Base-by-base conservation (phyloP, 2,113 vertebrate species). In the Mixornis gularis region DNA sequence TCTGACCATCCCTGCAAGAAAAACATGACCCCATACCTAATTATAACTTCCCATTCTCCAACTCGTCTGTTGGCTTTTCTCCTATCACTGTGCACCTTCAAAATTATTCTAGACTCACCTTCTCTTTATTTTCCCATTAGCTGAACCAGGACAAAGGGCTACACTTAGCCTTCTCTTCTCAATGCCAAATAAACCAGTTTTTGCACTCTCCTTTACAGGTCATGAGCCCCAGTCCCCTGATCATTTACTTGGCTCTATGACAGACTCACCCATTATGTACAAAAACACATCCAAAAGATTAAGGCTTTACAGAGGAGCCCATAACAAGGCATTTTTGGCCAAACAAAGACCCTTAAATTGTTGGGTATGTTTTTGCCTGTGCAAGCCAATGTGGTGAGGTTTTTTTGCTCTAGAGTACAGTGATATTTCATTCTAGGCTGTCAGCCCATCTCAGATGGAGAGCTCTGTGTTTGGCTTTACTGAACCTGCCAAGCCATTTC, bases 301-400 rank as follows among this genome's bases (percentile, higher is more conserved):
- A 55, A 32, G 13, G 4, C 7, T n/a, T 44, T 60, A 41, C 3
- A 20, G 10, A 71, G 20, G 3, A 92, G 21, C 20, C 26, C 17
- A 4, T 13, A 82, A 44, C 6, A 20, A 48, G 36, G 59, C 34
- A 65, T 6, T 55, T 11, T 27, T 1, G 3, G 26, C 43, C 76
- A 69, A 14, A 87, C 76, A 69, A 15, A 88, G 27, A 79, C 7
- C 9, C 7, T 58, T 43, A 24, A 81, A 41, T 48, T 62, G 4
- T 6, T 58, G 15, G 12, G 25, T 69, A 49, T 0, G 0, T 26
- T 56, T 48, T 21, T 46, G 14, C 10, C 6, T 17, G 10, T 9
- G 48, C 8, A 72, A 71, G 19, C 13, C 16, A 55, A 2, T 0
- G 3, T 9, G 3, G 40, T 48, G 13, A 43, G 32, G 14, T 46